phyloP scores from a whole-genome alignment of 2,888 invertebrate genomes.

The Drosophila pseudotakahashii region DNA sequence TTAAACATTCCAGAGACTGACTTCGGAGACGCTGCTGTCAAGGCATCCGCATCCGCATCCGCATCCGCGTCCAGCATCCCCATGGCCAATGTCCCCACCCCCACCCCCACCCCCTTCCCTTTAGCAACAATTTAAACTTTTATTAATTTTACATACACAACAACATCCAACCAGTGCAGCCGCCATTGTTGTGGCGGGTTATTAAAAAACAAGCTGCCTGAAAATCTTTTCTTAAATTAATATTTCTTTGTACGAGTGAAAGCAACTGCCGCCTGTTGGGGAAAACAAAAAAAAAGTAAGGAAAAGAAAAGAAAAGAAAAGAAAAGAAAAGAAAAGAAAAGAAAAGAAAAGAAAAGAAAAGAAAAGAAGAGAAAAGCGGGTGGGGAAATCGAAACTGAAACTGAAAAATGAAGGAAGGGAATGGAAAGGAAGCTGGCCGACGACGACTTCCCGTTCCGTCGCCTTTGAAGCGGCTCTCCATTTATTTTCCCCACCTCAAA shows the following conservation, averaged over 20 bases:
- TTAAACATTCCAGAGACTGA: conserved; percentile 70
- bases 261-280: conserved; percentile 1
- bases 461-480: conserved; percentile 71
- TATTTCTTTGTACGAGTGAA: conserved; percentile 63
- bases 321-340: not conserved
- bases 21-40: conserved; percentile 46
- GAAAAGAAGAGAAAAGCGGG: not conserved
- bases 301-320: no score
- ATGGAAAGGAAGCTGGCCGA: conserved; percentile 49
- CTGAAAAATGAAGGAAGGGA: conserved; percentile 35
- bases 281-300: not conserved
- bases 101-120: conserved; percentile 29
- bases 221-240: conserved; percentile 75
- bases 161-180: conserved; percentile 12
- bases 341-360: no score
- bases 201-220: conserved; percentile 74
- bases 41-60: conserved; percentile 19
- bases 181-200: conserved; percentile 72
- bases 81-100: conserved; percentile 57
- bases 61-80: not conserved
- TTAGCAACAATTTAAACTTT: conserved; percentile 77
- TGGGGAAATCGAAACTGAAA: conserved; percentile 25
- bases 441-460: conserved; percentile 31
- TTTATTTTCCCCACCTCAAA: conserved; percentile 44
- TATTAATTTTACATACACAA: conserved; percentile 69